phyloP scores from a whole-genome alignment of 2,113 vertebrate species.

The Dunckerocampus dactyliophorus region DNA sequence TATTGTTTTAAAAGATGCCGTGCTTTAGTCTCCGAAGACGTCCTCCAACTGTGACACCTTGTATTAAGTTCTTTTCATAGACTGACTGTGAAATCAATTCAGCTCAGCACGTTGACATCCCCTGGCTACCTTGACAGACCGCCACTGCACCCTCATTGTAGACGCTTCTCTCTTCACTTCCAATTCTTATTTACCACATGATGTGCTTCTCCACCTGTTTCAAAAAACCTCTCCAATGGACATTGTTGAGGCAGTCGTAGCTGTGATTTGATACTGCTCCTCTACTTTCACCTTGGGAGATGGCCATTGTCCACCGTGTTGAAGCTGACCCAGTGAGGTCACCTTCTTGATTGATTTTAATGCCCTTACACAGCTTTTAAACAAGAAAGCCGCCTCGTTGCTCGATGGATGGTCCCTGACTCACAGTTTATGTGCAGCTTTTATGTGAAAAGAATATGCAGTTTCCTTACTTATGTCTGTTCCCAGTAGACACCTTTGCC shows the following conservation, averaged over 20 bases:
- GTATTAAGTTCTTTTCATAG: slow-evolving; percentile 19
- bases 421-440: slow-evolving; percentile 18
- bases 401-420: slow-evolving; percentile 6
- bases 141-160: slow-evolving; percentile 15
- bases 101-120: neutral
- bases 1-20: slow-evolving; percentile 40
- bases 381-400: slow-evolving; percentile 6
- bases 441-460: slow-evolving; percentile 13
- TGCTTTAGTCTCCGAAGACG: neutral
- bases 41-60: slow-evolving; percentile 22
- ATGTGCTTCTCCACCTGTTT: slow-evolving; percentile 27
- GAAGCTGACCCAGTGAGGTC: slow-evolving; percentile 21
- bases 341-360: slow-evolving; percentile 21
- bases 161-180: slow-evolving; percentile 11
- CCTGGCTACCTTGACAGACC: slow-evolving; percentile 15
- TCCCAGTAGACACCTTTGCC: slow-evolving; percentile 7
- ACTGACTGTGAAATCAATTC: slow-evolving; percentile 16
- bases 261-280: slow-evolving; percentile 24
- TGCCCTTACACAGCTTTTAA: slow-evolving; percentile 21
- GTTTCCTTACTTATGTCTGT: slow-evolving; percentile 8
- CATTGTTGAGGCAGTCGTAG: slow-evolving; percentile 25
- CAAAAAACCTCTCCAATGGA: slow-evolving; percentile 23
- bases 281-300: slow-evolving; percentile 21
- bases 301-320: slow-evolving; percentile 19
- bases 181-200: slow-evolving; percentile 24